Evolutionary conservation across 2,113 vertebrate species (phyloP).

Genomic region (Synchiropus splendidus): DNA sequence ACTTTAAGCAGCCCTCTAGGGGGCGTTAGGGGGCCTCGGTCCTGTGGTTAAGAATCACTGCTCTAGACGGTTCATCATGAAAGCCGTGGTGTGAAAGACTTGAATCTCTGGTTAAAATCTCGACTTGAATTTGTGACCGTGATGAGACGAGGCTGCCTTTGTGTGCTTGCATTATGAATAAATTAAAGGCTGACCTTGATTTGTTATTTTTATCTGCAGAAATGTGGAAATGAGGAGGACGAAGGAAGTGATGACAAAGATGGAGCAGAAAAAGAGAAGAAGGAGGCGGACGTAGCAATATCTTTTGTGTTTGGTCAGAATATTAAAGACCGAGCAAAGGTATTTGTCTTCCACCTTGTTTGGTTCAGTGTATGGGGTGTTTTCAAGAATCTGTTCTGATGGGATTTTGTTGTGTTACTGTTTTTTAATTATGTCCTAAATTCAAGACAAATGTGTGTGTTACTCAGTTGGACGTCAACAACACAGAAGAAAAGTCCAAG

Average conservation of each 20-base stretch:
- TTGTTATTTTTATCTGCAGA: conserved; percentile 30
- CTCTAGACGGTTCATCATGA: no score
- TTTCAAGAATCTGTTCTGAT: no score
- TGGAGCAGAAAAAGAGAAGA: conserved; percentile 64
- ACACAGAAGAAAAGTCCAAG: conserved; percentile 64
- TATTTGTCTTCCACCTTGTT: conserved; percentile 42
- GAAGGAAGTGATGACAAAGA: conserved; percentile 55
- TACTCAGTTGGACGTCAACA: conserved; percentile 76
- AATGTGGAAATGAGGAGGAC: conserved; percentile 68
- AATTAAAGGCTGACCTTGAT: neutral
- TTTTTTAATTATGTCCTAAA: no score
- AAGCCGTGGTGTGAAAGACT: no score
- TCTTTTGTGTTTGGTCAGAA: conserved; percentile 95
- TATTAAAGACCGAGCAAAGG: conserved; percentile 94
- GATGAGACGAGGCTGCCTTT: no score
- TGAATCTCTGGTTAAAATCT: no score
- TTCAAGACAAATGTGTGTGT: neutral
- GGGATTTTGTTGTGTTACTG: neutral
- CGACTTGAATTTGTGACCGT: no score
- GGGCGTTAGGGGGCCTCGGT: no score
- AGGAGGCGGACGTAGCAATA: conserved; percentile 69
- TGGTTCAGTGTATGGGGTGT: no score
- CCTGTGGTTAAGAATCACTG: no score
- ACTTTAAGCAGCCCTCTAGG: no score
- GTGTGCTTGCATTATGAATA: neutral